Evolutionary conservation across 35 echinoderm and acorn worm genomes (phyloP).

Genomic region (Strongylocentrotus purpuratus): DNA sequence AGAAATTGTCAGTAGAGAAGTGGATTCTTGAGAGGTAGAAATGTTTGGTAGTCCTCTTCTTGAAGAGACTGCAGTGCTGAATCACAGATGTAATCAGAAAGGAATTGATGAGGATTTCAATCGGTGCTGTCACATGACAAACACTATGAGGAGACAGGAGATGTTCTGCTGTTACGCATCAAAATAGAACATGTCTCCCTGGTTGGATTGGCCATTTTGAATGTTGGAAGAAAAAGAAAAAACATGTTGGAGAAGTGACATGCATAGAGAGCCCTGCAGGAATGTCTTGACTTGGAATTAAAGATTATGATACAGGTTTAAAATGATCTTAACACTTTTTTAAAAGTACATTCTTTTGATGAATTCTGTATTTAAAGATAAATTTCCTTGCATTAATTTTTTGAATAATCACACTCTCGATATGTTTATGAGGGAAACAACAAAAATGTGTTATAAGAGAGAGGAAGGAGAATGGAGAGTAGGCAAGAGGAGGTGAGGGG

Average conservation of each 20-base stretch:
- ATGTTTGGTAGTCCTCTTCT: neutral
- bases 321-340: too few species aligned
- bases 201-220: neutral
- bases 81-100: conserved; percentile 11
- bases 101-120: conserved; percentile 11
- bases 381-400: too few species aligned
- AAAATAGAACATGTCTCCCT: neutral
- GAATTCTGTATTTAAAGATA: too few species aligned
- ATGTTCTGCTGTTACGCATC: neutral
- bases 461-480: neutral
- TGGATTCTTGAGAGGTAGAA: too few species aligned
- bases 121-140: neutral
- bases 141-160: neutral
- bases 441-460: too few species aligned
- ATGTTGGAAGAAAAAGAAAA: neutral
- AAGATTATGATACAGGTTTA: too few species aligned
- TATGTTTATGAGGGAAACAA: too few species aligned
- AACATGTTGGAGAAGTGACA: neutral
- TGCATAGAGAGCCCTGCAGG: neutral
- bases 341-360: too few species aligned
- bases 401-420: too few species aligned
- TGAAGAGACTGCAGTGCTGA: neutral
- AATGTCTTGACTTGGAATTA: too few species aligned
- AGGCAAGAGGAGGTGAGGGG: neutral
- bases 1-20: too few species aligned